Conservation (phyloP, 1,140 invertebrate species). For the Parasteatoda tepidariorum region DNA sequence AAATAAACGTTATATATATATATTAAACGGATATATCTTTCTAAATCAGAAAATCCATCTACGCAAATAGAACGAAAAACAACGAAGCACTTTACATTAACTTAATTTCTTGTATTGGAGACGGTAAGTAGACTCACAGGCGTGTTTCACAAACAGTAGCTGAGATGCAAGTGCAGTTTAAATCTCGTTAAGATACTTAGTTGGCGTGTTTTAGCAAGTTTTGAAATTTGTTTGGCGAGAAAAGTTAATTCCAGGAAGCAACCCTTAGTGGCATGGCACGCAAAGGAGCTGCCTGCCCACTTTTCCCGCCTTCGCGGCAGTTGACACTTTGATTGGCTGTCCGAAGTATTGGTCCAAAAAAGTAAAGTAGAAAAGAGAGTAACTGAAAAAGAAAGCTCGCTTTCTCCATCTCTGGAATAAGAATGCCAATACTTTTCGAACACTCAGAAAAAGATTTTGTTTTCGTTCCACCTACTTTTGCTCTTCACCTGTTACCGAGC, state of each 20-base stretch:
- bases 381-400: constrained; percentile 33
- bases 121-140: too few relatives aligned
- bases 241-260: constrained; percentile 12
- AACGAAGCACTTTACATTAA: too few relatives aligned
- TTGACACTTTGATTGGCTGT: constrained; percentile 59
- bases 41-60: too few relatives aligned
- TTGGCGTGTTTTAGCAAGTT: constrained; percentile 5
- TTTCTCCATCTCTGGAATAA: constrained; percentile 11
- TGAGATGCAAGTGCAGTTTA: too few relatives aligned
- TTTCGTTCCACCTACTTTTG: neutral
- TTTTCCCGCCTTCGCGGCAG: constrained; percentile 33
- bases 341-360: constrained; percentile 40
- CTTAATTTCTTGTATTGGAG: too few relatives aligned
- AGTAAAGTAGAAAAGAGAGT: constrained; percentile 21
- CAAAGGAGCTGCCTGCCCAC: constrained; percentile 50
- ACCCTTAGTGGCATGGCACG: constrained; percentile 40
- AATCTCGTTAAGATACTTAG: constrained; percentile 8
- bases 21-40: too few relatives aligned
- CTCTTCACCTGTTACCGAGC: neutral
- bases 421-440: constrained; percentile 53
- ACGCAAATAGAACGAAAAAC: too few relatives aligned
- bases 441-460: constrained; percentile 40
- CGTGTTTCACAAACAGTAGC: too few relatives aligned
- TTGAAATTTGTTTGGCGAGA: constrained; percentile 11
- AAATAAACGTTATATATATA: too few relatives aligned